Conservation (phyloP, 2,797 vertebrate genomes). For the Poecilia gillii region DNA sequence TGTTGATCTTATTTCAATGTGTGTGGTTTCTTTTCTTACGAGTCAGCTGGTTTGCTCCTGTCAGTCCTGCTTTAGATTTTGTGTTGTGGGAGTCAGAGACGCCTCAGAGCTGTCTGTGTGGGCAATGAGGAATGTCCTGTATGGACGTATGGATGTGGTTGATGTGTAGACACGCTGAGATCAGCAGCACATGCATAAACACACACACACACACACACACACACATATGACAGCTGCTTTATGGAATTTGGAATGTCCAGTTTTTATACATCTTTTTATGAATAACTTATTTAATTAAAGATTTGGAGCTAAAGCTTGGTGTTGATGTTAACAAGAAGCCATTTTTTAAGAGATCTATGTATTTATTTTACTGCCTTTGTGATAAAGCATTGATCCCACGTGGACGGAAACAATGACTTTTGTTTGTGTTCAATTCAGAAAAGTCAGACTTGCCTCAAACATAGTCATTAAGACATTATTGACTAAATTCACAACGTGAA, state of each 20-base stretch:
- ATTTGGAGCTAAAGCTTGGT: constrained; percentile 44
- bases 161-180: constrained; percentile 10
- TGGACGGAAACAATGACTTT: not conserved
- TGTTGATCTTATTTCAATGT: not conserved
- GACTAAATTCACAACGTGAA: not conserved
- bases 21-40: not conserved
- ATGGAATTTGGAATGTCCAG: constrained; percentile 50
- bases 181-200: not conserved
- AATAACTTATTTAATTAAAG: constrained; percentile 69
- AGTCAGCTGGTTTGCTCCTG: constrained; percentile 21
- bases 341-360: constrained; percentile 18
- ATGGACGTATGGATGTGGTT: constrained; percentile 38
- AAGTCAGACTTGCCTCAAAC: not conserved
- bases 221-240: constrained; percentile 22
- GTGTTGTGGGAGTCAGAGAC: constrained; percentile 33
- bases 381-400: not conserved
- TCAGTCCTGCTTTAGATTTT: constrained; percentile 41
- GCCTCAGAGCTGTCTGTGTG: constrained; percentile 34
- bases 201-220: constrained; percentile 1
- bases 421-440: not conserved
- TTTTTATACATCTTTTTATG: constrained; percentile 52
- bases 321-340: constrained; percentile 49
- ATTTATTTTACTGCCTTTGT: not conserved
- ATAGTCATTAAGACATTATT: not conserved
- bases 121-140: constrained; percentile 36